Evolutionary conservation across 2,113 vertebrate species (phyloP), one percentile per base, ranked within the genome.

Genomic region (Malurus cyaneus): DNA sequence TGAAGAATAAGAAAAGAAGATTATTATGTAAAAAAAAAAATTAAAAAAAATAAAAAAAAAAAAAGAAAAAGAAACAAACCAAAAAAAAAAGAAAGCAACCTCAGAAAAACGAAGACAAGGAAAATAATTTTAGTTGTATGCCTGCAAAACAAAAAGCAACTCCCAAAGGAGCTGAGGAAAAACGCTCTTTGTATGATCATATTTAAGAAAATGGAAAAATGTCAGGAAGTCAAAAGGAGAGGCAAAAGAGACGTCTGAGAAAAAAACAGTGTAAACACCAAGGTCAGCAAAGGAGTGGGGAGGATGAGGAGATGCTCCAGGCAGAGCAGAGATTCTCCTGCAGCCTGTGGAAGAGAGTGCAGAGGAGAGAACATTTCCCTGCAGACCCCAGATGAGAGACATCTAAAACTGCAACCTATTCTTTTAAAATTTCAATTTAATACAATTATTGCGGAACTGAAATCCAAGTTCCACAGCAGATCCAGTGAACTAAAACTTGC

Each of bases 371-470:
- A 4, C 5, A 28, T 53, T 82, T 34, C 29, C 11, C 39, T 71
- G 15, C 2, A 25, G 15, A 13, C 11, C 19, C 1, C 44, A 57
- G 17, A 19, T 0, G 3, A 59, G 28, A 59, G 26, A 46, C 3
- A 50, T 4, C 29, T 28, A 25, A 79, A 82, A 57, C 28, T 23
- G 4, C 39, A 89, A 92, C 21, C 3, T 52, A 28, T n/a, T 46
- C 3, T 31, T 65, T 74, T 26, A 25, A 18, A 31, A 46, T 65
- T 54, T 88, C 31, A 57, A 1, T 72, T 91, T 66, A 80, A 79
- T 7, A 20, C 4, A 46, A 4, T 9, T 60, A 46, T 21, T 53
- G 7, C 16, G 87, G 26, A 94, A 76, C 17, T 47, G 53, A 94
- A 86, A 18, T 50, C 26, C 44, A 77, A 80, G 80, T 42, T 93